phyloP scores from a whole-genome alignment of 35 echinoderm and acorn worm genomes.

The Lytechinus pictus region DNA sequence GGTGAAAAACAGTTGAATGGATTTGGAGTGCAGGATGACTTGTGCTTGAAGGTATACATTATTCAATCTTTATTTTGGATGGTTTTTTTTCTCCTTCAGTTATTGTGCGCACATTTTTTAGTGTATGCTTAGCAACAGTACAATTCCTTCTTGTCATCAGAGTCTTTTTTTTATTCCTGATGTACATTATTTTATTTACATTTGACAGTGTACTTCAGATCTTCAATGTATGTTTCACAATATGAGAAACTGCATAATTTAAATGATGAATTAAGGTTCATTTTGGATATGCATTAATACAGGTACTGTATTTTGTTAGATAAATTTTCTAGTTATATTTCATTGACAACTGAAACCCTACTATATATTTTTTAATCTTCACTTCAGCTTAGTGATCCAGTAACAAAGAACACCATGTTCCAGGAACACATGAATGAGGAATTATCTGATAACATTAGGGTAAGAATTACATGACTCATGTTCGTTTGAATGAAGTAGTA shows the following conservation, averaged over 20 bases:
- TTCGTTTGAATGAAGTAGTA: neutral
- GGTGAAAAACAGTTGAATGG: conserved; percentile 40
- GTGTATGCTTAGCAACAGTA: neutral
- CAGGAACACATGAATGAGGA: conserved; percentile 86
- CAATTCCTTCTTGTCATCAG: neutral
- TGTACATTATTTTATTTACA: neutral
- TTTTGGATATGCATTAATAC: neutral
- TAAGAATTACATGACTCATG: conserved; percentile 40
- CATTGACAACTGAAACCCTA: too few relatives aligned
- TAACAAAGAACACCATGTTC: conserved; percentile 69
- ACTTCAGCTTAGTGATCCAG: conserved; percentile 80
- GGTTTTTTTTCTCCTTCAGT: neutral
- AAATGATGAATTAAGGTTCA: too few relatives aligned
- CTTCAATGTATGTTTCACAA: neutral
- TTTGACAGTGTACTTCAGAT: too few relatives aligned
- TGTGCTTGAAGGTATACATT: conserved; percentile 64
- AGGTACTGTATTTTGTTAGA: neutral
- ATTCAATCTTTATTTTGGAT: too few relatives aligned
- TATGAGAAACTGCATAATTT: neutral
- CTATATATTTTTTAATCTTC: too few relatives aligned
- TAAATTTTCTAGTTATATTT: conserved; percentile 16
- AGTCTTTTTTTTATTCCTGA: neutral
- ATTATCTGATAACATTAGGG: conserved; percentile 86
- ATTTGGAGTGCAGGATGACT: conserved; percentile 72
- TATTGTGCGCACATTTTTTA: neutral